phyloP scores from a whole-genome alignment of 2,113 vertebrate genomes.

The Caretta caretta region DNA sequence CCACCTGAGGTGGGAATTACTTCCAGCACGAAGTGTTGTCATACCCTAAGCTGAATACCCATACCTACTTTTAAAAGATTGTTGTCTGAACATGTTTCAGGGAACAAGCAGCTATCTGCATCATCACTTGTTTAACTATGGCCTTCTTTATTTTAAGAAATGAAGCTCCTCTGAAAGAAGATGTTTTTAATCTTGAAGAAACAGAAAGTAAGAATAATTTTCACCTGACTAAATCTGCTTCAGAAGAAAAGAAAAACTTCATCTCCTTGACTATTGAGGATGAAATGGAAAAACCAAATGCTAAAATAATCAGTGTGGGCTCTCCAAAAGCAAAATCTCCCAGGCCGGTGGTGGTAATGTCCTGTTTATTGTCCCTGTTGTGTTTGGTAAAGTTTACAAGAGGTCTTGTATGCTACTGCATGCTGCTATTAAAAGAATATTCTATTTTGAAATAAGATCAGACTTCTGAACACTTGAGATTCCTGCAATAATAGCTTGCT shows the following conservation, averaged over 20 bases:
- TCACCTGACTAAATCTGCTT: neutral
- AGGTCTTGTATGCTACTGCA: neutral
- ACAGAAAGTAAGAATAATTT: neutral
- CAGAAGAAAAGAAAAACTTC: neutral
- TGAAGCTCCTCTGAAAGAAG: neutral
- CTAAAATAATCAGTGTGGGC: slow-evolving; percentile 56
- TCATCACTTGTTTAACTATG: neutral
- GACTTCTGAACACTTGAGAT: neutral
- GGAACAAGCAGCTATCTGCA: neutral
- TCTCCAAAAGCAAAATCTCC: neutral
- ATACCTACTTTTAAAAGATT: neutral
- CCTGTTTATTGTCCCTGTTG: neutral
- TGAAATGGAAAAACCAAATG: slow-evolving; percentile 59
- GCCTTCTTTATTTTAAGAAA: slow-evolving; percentile 8
- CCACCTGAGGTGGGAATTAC: neutral
- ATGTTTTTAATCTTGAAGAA: neutral
- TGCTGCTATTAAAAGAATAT: neutral
- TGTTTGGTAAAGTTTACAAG: neutral
- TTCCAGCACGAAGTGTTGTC: neutral
- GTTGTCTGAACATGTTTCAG: neutral
- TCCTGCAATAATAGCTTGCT: neutral
- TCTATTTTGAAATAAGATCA: neutral
- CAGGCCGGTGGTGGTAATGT: neutral
- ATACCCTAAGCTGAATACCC: neutral
- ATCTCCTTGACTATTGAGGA: slow-evolving; percentile 70